Percentiles rank a stretch among this genome's conserved stretches.
These are phyloP conservation scores for Nesospiza acunhae DNA, from an alignment of 2,113 vertebrate genomes.

Conservation along the genomic window DNA sequence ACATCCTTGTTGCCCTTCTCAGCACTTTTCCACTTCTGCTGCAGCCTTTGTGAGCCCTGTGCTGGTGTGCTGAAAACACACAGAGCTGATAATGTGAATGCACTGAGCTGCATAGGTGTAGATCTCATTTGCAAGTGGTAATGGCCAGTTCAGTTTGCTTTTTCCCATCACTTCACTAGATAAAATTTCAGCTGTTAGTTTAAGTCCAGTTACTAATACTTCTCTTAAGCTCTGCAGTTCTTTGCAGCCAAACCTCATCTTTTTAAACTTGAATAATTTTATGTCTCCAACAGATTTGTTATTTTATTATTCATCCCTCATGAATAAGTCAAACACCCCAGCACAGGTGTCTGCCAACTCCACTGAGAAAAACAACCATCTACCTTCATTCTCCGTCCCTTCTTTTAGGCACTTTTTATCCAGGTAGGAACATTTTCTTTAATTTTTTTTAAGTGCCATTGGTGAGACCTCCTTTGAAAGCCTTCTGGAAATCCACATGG, in stretches of 20 bases:
- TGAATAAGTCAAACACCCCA: background rate
- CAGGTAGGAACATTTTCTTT: background rate
- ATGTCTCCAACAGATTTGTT: background rate
- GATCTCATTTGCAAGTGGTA: background rate
- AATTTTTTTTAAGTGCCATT: background rate
- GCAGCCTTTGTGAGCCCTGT: background rate
- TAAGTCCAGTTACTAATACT: background rate
- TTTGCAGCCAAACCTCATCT: background rate
- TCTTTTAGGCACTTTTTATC: background rate
- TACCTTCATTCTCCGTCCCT: background rate
- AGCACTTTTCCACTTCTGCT: background rate
- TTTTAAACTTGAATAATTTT: conserved; percentile 11
- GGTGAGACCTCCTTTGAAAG: background rate
- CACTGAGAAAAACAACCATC: background rate
- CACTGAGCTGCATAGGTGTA: background rate
- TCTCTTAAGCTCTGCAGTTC: background rate
- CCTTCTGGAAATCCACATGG: background rate
- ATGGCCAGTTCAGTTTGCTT: background rate
- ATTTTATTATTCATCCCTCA: conserved; percentile 20
- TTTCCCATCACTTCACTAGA: background rate
- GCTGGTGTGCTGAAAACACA: background rate
- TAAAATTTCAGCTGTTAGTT: background rate
- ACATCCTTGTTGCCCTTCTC: background rate
- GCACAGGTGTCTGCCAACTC: background rate
- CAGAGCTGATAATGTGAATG: background rate